A percentile compares a stretch with the other conserved stretches of the same genome.
Conservation (phyloP, 64 coral and sea anemone species). For the Exaiptasia diaphana region DNA sequence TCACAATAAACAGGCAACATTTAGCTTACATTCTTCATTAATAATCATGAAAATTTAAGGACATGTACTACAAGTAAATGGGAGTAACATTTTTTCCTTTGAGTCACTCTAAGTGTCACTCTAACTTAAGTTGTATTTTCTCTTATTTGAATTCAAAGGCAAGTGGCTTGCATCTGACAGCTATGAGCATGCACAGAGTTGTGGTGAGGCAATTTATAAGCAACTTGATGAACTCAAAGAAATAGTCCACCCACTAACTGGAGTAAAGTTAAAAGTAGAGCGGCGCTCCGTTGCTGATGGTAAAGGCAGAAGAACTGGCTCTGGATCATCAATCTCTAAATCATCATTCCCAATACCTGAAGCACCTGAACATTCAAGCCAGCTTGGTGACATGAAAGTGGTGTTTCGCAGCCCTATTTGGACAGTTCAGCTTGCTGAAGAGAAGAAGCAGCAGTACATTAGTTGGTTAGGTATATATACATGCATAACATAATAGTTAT, state of each 20-base stretch:
- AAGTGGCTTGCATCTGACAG: constrained; percentile 40
- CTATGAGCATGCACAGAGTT: constrained; percentile 26
- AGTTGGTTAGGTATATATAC: too few relatives aligned
- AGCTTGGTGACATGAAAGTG: constrained; percentile 62
- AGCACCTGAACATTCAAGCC: constrained; percentile 37
- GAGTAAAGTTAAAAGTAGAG: constrained; percentile 13
- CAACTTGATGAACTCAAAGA: constrained; percentile 30
- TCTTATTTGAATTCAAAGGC: too few relatives aligned
- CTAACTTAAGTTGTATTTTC: too few relatives aligned
- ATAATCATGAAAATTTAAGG: too few relatives aligned
- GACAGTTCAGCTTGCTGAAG: constrained; percentile 13
- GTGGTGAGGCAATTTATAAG: constrained; percentile 23
- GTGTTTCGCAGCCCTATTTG: constrained; percentile 20
- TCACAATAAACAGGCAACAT: too few relatives aligned
- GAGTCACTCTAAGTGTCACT: too few relatives aligned
- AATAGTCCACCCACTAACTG: constrained; percentile 42
- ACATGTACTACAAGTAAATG: too few relatives aligned
- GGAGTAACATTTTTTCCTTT: too few relatives aligned
- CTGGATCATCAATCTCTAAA: constrained; percentile 34
- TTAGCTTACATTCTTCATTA: too few relatives aligned
- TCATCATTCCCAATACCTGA: constrained; percentile 57
- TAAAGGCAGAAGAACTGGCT: constrained; percentile 7
- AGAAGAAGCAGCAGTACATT: neutral
- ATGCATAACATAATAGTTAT: too few relatives aligned
- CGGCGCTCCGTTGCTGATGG: constrained; percentile 48